phyloP scores from a whole-genome alignment of 1,140 invertebrate species.

The Oryctes rhinoceros region DNA sequence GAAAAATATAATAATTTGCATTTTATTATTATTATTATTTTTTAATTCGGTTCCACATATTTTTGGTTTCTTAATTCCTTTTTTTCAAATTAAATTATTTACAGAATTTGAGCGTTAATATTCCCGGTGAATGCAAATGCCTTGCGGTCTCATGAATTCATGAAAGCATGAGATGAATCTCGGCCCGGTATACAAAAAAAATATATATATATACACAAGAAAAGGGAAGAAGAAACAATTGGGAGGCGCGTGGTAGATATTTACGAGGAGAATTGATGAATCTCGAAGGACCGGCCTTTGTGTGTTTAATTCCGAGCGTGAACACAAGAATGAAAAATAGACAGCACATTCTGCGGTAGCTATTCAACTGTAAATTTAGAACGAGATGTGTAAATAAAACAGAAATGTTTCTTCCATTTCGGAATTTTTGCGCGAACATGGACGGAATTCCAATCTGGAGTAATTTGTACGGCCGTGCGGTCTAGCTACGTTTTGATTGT shows the following conservation, averaged over 20 bases:
- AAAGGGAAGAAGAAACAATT: slow-evolving; percentile 8
- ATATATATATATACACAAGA: background rate
- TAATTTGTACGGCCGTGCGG: background rate
- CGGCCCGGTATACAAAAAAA: background rate
- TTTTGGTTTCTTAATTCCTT: too few species aligned
- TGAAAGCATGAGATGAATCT: background rate
- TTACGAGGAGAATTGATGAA: slow-evolving; percentile 32
- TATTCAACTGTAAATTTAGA: slow-evolving; percentile 33
- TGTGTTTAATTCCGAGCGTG: slow-evolving; percentile 18
- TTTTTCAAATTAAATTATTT: background rate
- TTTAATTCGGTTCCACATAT: too few species aligned
- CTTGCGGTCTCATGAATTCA: background rate
- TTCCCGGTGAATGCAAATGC: background rate
- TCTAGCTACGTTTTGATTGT: background rate
- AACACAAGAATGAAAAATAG: slow-evolving; percentile 17
- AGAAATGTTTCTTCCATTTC: slow-evolving; percentile 10
- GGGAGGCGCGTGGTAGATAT: slow-evolving; percentile 15
- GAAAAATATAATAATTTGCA: too few species aligned
- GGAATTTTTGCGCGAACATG: background rate
- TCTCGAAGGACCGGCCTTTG: slow-evolving; percentile 11
- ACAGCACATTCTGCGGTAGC: slow-evolving; percentile 31
- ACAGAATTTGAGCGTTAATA: background rate
- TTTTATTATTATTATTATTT: too few species aligned
- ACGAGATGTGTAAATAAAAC: slow-evolving; percentile 30
- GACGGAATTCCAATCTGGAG: background rate